phyloP scores from a whole-genome alignment of 1,140 invertebrate genomes.

The Scaptomyza montana region DNA sequence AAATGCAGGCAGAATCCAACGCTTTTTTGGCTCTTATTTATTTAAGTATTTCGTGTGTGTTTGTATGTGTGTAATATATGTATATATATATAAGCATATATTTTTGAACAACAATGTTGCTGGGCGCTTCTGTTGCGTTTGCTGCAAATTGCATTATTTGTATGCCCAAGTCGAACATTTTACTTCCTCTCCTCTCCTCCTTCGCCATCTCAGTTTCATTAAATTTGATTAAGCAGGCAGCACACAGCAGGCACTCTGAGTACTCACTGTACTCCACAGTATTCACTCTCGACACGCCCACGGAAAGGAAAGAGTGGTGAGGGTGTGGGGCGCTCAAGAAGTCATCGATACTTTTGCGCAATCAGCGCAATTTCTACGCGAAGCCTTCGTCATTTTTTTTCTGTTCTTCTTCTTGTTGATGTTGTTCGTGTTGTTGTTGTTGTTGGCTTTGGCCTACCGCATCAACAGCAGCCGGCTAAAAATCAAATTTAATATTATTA shows the following conservation, averaged over 20 bases:
- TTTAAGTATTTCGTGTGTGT: slow-evolving; percentile 58
- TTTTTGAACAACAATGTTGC: slow-evolving; percentile 58
- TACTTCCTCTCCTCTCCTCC: not conserved
- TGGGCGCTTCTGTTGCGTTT: slow-evolving; percentile 31
- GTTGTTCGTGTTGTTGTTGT: no score
- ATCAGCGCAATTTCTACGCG: slow-evolving; percentile 76
- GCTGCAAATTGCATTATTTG: slow-evolving; percentile 75
- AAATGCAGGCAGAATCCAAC: slow-evolving; percentile 49
- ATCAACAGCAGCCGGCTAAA: slow-evolving; percentile 52
- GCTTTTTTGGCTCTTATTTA: slow-evolving; percentile 46
- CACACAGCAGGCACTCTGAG: slow-evolving; percentile 27
- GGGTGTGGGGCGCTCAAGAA: slow-evolving; percentile 53
- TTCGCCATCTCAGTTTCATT: slow-evolving; percentile 8
- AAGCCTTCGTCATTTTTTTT: slow-evolving; percentile 25
- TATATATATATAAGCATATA: not conserved
- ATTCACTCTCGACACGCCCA: slow-evolving; percentile 22
- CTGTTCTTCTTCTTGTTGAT: no score
- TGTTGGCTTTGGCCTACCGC: slow-evolving; percentile 41
- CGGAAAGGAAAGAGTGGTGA: not conserved
- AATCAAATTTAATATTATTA: slow-evolving; percentile 83
- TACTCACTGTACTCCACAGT: no score
- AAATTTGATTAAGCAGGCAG: slow-evolving; percentile 69
- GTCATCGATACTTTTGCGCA: slow-evolving; percentile 82
- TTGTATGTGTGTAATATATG: not conserved
- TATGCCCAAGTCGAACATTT: slow-evolving; percentile 44